These are phyloP conservation scores for Oedothorax gibbosus DNA, from an alignment of 1,140 invertebrate genomes.

Conservation along the genomic window DNA sequence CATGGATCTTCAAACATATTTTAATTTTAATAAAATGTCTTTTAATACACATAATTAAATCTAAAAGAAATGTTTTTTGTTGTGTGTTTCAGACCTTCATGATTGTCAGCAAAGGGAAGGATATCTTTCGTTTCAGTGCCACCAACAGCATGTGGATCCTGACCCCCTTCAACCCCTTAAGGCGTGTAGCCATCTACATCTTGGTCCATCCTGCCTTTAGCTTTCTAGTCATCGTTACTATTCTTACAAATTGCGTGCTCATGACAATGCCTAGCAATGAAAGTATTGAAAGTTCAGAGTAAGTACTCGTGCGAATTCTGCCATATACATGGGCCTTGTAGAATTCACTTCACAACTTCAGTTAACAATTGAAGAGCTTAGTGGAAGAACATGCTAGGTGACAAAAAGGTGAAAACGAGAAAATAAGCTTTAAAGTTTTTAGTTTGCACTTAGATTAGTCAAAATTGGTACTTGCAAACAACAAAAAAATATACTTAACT, in stretches of 20 bases:
- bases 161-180: conserved; percentile 96
- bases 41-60: too few relatives aligned
- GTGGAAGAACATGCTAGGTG: too few relatives aligned
- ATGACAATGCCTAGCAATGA: conserved; percentile 95
- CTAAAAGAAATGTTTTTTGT: too few relatives aligned
- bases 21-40: too few relatives aligned
- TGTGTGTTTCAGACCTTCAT: conserved; percentile 89
- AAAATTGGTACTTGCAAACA: too few relatives aligned
- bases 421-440: too few relatives aligned
- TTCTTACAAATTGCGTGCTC: conserved; percentile 97
- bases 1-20: too few relatives aligned
- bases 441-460: too few relatives aligned
- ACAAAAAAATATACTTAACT: too few relatives aligned
- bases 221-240: conserved; percentile 97
- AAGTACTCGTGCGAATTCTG: conserved; percentile 72
- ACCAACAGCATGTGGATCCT: conserved; percentile 94
- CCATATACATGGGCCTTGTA: not conserved
- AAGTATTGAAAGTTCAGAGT: conserved; percentile 96
- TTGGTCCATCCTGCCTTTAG: conserved; percentile 98
- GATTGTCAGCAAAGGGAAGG: conserved; percentile 97
- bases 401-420: too few relatives aligned
- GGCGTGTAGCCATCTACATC: conserved; percentile 96
- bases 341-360: too few relatives aligned
- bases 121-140: conserved; percentile 98
- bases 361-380: too few relatives aligned